Evolutionary conservation across 2,113 vertebrate species (phyloP).

Genomic region (Hippopotamus amphibius): DNA sequence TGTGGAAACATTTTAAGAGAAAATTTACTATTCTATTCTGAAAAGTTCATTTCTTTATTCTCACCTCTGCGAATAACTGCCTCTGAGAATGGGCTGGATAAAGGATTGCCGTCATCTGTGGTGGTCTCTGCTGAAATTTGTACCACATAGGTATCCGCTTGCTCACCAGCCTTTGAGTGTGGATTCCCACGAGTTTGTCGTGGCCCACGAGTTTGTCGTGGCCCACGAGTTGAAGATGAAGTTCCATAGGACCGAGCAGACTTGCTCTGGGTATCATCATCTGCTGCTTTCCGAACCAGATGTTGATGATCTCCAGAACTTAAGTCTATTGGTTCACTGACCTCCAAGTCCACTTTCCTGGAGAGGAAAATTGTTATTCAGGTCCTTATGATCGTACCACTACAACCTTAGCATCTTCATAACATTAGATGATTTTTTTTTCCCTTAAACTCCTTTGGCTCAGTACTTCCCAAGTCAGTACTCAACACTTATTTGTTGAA

Average conservation of each 20-base stretch:
- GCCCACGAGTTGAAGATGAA: not conserved
- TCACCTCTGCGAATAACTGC: slow-evolving; percentile 72
- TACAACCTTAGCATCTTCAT: not conserved
- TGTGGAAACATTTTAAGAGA: slow-evolving; percentile 8
- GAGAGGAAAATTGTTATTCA: not conserved
- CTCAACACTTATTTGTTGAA: not conserved
- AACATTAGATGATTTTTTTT: not conserved
- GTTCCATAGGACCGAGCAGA: rapidly evolving
- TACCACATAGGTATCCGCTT: not conserved
- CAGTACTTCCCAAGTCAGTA: not conserved
- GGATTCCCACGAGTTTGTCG: not conserved
- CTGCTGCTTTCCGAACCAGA: slow-evolving; percentile 43
- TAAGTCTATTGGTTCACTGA: slow-evolving; percentile 48
- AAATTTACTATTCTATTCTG: not conserved
- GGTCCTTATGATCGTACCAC: not conserved
- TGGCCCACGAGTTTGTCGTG: rapidly evolving
- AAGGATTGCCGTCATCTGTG: rapidly evolving
- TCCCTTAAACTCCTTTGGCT: not conserved
- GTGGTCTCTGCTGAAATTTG: slow-evolving; percentile 28
- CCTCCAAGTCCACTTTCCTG: slow-evolving; percentile 72
- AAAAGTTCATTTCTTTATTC: not conserved
- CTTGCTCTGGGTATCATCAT: rapidly evolving
- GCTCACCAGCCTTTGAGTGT: not conserved
- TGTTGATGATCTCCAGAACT: slow-evolving; percentile 63
- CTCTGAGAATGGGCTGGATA: slow-evolving; percentile 53